phyloP scores from a whole-genome alignment of 1,140 invertebrate genomes.

The Semibalanus balanoides region DNA sequence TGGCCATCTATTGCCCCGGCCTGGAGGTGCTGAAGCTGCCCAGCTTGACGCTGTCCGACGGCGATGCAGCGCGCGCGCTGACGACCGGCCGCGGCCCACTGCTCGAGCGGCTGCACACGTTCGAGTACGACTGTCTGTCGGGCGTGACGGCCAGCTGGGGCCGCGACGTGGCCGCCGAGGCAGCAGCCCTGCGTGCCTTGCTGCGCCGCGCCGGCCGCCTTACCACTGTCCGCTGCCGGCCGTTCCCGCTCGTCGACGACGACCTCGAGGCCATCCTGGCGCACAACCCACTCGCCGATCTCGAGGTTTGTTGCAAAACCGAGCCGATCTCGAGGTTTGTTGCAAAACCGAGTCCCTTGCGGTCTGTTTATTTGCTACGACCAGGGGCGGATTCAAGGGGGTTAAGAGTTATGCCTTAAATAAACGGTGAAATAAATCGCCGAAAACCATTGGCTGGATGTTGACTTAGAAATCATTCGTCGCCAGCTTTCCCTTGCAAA shows the following conservation, averaged over 20 bases:
- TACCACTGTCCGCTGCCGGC: background rate
- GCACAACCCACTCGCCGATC: background rate
- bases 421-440: no score
- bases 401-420: no score
- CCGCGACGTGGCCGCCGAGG: background rate
- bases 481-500: no score
- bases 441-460: no score
- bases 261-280: background rate
- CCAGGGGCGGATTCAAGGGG: background rate
- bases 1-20: background rate
- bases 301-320: background rate
- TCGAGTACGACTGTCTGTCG: background rate
- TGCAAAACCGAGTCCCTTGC: no score
- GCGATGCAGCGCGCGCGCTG: background rate
- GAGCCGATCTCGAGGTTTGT: background rate
- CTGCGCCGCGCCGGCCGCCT: background rate
- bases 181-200: background rate
- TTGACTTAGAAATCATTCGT: no score
- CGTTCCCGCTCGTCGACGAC: constrained; percentile 5
- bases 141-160: background rate
- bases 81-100: background rate
- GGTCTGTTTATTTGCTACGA: no score
- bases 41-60: background rate
- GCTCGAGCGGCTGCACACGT: background rate
- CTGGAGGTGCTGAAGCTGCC: background rate